These are phyloP conservation scores for Ataeniobius toweri DNA, from an alignment of 2,797 vertebrate species.

Conservation along the genomic window DNA sequence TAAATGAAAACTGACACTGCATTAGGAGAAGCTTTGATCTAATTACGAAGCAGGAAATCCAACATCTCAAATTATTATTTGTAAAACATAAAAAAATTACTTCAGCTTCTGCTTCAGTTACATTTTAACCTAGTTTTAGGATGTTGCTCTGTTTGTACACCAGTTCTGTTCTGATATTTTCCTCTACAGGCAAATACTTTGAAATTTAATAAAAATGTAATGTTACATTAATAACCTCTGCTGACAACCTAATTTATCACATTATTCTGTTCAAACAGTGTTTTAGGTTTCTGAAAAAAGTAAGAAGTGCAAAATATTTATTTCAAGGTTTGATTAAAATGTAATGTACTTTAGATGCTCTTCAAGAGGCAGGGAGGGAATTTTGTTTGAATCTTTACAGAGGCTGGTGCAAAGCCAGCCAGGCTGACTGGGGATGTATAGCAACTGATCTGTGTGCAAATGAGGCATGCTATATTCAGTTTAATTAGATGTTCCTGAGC, in stretches of 20 bases:
- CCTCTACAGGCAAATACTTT: not conserved
- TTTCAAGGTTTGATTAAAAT: conserved; percentile 7
- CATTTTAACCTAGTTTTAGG: conserved; percentile 3
- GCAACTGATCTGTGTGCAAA: not conserved
- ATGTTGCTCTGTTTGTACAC: not conserved
- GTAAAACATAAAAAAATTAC: conserved; percentile 5
- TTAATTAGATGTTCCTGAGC: conserved; percentile 15
- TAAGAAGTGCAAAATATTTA: conserved; percentile 10
- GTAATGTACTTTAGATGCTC: not conserved
- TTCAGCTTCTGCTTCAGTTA: not conserved
- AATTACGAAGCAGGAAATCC: not conserved
- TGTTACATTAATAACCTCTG: conserved; percentile 10
- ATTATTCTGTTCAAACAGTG: conserved; percentile 1
- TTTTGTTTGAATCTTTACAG: not conserved
- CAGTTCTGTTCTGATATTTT: conserved; percentile 9
- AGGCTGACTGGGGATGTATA: not conserved
- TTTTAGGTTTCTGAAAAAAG: not conserved
- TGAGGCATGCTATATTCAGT: accelerated
- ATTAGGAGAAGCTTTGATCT: conserved; percentile 7
- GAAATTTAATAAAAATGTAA: conserved; percentile 36
- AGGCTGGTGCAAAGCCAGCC: not conserved
- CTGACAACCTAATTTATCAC: conserved; percentile 39
- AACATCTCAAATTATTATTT: conserved; percentile 4
- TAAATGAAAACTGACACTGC: not conserved
- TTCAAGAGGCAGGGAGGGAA: not conserved